Evolutionary conservation across 2,113 vertebrate species (phyloP), one percentile per base, ranked within the genome.

Genomic region (Lonchura striata): DNA sequence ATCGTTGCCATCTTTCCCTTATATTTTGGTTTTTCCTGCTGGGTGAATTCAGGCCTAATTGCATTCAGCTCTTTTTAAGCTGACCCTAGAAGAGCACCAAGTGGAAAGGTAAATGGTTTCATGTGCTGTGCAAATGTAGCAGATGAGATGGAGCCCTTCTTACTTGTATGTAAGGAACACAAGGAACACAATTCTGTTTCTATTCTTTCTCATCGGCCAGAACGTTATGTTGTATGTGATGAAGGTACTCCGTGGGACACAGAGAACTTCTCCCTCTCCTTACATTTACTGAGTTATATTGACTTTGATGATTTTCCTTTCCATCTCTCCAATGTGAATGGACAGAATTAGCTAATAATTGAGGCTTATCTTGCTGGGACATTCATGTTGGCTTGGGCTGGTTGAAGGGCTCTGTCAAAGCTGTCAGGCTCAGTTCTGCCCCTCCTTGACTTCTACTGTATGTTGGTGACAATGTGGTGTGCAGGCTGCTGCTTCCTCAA

Each of bases 331-430:
- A 65, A 1, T 41, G 77, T 86, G 90, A 86, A 95, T 78, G 75
- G 77, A 76, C 39, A 91, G 91, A 94, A 97, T 90, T 91, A 96
- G 82, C 69, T 88, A 88, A 82, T 96, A 97, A 96, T 93, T 52
- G 65, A 88, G 87, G 83, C 66, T 90, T 83, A 52, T 88, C 68
- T 94, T 96, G 61, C 86, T 57, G 50, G 60, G 57, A 94, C 59
- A 53, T 90, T 63, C 21, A 24, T 41, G 21, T 59, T 71, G 84
- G 63, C 54, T 85, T 92, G 88, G 79, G 52, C 95, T 86, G 88
- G 81, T 52, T 82, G 92, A 96, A 97, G 74, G 87, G 92, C 47
- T 47, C 65, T 68, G 72, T 30, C 68, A 85, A 74, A 56, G 57
- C 23, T 66, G 57, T 35, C 49, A 69, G 75, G 70, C 47, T 65